Conservation (phyloP, 2,113 vertebrate genomes). For the Entomyzon cyanotis region DNA sequence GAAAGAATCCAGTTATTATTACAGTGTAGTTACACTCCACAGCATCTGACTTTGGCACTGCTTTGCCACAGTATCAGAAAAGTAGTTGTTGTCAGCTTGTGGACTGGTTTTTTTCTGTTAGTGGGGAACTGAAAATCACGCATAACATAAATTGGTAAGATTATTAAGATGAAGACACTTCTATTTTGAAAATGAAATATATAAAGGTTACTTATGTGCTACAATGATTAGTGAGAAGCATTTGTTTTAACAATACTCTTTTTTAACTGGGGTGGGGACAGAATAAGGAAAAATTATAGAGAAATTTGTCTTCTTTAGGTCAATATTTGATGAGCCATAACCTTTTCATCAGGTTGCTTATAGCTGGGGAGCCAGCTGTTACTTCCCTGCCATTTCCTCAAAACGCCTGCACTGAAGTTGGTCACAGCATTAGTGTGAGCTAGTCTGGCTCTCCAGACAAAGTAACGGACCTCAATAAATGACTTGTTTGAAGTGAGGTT, state of each 20-base stretch:
- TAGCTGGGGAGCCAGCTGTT: not conserved
- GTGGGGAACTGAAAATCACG: not conserved
- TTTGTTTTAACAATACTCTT: not conserved
- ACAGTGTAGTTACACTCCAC: not conserved
- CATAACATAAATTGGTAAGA: not conserved
- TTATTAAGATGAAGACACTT: not conserved
- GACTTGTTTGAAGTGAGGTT: not conserved
- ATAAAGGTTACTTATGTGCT: not conserved
- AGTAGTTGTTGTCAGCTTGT: not conserved
- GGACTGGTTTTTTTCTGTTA: not conserved
- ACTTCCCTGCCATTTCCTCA: not conserved
- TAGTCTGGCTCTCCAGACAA: not conserved
- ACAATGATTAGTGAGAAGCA: not conserved
- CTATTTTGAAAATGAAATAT: not conserved
- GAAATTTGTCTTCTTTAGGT: not conserved
- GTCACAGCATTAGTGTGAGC: fast-evolving
- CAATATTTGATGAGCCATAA: not conserved
- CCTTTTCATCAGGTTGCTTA: not conserved
- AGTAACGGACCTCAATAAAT: not conserved
- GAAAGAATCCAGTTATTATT: not conserved
- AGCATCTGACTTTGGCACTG: not conserved
- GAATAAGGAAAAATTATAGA: not conserved
- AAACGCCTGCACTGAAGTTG: not conserved
- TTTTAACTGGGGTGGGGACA: not conserved
- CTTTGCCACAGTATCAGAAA: not conserved